Conservation (phyloP, 1,140 invertebrate species). For the Lineus longissimus region DNA sequence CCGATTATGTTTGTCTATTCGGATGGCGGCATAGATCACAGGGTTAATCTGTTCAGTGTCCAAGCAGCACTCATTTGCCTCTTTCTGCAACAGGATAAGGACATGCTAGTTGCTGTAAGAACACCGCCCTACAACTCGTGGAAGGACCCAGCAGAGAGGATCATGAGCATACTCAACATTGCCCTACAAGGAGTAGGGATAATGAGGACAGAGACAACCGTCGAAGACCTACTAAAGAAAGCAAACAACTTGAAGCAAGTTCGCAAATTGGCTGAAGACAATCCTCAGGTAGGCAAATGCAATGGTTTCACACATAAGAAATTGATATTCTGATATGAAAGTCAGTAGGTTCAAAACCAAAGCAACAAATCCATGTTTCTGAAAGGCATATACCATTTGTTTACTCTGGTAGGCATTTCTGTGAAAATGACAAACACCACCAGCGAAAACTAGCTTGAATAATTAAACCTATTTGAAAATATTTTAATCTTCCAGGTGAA, state of each 20-base stretch:
- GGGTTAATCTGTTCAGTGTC: constrained; percentile 19
- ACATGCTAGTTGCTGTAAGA: constrained; percentile 18
- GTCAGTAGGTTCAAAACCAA: constrained; percentile 10
- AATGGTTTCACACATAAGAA: constrained; percentile 8
- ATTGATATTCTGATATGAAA: constrained; percentile 9
- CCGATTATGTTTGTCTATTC: constrained; percentile 20
- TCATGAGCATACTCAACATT: constrained; percentile 22
- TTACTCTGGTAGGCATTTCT: not conserved
- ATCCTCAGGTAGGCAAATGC: constrained; percentile 7
- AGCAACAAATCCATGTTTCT: constrained; percentile 3
- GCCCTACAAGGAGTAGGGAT: constrained; percentile 6
- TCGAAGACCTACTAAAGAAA: not conserved
- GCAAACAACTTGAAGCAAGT: constrained; percentile 1
- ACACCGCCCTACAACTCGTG: constrained; percentile 19
- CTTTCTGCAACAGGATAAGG: constrained; percentile 22
- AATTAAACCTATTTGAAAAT: no score
- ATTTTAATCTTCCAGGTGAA: no score
- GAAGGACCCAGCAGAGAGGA: constrained; percentile 21
- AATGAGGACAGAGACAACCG: constrained; percentile 1
- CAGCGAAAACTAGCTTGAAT: no score
- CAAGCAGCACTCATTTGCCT: constrained; percentile 13
- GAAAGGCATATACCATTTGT: not conserved
- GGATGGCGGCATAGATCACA: constrained; percentile 28
- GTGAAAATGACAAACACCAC: not conserved
- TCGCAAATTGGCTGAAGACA: constrained; percentile 11